phyloP scores from a whole-genome alignment of 37 sponge, comb jelly and placozoan genomes.

The Haliclona indistincta region DNA sequence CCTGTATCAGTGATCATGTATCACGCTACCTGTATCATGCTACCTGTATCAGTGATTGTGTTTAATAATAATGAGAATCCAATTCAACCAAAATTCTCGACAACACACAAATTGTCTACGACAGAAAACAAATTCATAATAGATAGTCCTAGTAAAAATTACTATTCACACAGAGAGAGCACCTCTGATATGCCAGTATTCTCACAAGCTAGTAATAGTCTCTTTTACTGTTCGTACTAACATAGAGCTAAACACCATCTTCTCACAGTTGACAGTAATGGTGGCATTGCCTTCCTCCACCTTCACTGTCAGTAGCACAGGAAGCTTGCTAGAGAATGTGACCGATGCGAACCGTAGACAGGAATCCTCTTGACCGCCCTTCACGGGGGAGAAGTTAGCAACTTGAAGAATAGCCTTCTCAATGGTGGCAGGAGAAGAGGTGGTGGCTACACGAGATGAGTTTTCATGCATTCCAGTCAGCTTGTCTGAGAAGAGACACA shows the following conservation, averaged over 20 bases:
- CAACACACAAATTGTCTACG: neutral
- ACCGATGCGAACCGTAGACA: slow-evolving; percentile 76
- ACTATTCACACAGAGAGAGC: neutral
- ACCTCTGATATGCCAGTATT: neutral
- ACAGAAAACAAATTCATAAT: neutral
- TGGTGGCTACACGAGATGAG: neutral
- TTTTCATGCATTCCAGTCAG: slow-evolving; percentile 93
- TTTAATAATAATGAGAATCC: neutral
- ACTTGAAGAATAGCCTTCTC: slow-evolving; percentile 39
- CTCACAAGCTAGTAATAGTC: slow-evolving; percentile 29
- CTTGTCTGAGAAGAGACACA: slow-evolving; percentile 44
- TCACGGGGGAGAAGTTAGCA: slow-evolving; percentile 54
- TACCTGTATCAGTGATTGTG: too few relatives aligned
- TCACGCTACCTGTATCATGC: too few relatives aligned
- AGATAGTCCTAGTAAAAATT: neutral
- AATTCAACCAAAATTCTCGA: neutral
- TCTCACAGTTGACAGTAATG: slow-evolving; percentile 87
- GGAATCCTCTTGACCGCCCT: neutral
- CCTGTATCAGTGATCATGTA: too few relatives aligned
- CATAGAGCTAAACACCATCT: slow-evolving; percentile 89
- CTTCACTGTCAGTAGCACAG: slow-evolving; percentile 73
- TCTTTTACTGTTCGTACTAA: slow-evolving; percentile 73
- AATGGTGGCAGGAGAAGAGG: slow-evolving; percentile 1
- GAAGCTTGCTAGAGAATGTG: slow-evolving; percentile 64
- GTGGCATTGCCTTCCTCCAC: slow-evolving; percentile 23